phyloP scores from a whole-genome alignment of 23 tunicate genomes.

The Botrylloides violaceus region DNA sequence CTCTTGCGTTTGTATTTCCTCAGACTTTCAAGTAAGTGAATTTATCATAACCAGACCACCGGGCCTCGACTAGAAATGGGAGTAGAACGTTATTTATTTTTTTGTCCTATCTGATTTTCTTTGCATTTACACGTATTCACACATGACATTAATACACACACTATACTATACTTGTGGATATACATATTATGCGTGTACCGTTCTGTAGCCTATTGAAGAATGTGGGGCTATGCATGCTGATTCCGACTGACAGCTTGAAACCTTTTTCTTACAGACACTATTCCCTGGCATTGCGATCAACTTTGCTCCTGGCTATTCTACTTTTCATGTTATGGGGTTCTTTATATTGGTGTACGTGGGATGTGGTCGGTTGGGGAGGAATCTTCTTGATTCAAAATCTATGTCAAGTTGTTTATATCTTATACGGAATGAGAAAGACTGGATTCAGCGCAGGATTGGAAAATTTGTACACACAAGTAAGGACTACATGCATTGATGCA shows the following conservation, averaged over 20 bases:
- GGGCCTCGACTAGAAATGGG: too few species aligned
- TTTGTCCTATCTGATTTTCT: too few species aligned
- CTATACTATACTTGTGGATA: not conserved
- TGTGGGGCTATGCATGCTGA: not conserved
- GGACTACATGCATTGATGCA: too few species aligned
- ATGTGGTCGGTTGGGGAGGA: slow-evolving; percentile 51
- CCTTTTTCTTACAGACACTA: slow-evolving; percentile 41
- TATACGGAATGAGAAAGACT: slow-evolving; percentile 42
- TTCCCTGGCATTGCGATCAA: slow-evolving; percentile 23
- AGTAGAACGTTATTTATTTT: too few species aligned
- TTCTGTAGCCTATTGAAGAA: not conserved
- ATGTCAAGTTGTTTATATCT: slow-evolving; percentile 29
- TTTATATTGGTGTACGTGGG: slow-evolving; percentile 76
- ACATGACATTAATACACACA: too few species aligned
- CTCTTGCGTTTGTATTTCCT: slow-evolving; percentile 41
- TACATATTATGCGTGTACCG: not conserved
- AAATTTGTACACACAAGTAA: slow-evolving; percentile 49
- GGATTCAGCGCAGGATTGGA: slow-evolving; percentile 50
- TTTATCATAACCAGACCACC: too few species aligned
- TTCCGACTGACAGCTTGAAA: not conserved
- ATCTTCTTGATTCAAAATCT: slow-evolving; percentile 55
- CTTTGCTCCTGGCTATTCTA: slow-evolving; percentile 24
- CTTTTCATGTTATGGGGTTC: slow-evolving; percentile 66
- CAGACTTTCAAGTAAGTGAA: slow-evolving; percentile 55
- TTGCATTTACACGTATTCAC: too few species aligned